phyloP scores from a whole-genome alignment of 1,140 invertebrate species.

The Drosophila truncata region DNA sequence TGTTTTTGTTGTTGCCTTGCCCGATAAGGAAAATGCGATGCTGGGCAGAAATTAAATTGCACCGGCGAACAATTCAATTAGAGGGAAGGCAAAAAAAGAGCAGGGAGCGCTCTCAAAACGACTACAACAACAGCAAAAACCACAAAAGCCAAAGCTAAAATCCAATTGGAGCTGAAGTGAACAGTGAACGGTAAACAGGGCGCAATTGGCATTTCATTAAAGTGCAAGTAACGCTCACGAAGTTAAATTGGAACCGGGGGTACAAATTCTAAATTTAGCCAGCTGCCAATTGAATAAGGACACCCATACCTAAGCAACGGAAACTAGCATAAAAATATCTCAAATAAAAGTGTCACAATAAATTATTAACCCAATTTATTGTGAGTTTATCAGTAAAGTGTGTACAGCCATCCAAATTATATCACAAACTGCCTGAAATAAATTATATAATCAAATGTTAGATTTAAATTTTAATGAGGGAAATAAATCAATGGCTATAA shows the following conservation, averaged over 20 bases:
- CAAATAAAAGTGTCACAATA: neutral
- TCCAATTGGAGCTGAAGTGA: slow-evolving; percentile 22
- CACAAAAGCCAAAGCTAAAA: slow-evolving; percentile 5
- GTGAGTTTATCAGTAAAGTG: too few species aligned
- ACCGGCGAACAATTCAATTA: slow-evolving; percentile 72
- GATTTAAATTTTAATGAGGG: slow-evolving; percentile 4
- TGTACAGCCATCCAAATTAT: neutral
- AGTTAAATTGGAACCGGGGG: slow-evolving; percentile 15
- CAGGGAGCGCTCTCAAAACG: slow-evolving; percentile 1
- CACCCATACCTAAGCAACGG: neutral
- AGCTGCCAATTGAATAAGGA: slow-evolving; percentile 20
- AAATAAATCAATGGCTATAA: neutral
- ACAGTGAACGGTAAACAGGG: slow-evolving; percentile 27
- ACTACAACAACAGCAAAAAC: slow-evolving; percentile 4
- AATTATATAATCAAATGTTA: neutral
- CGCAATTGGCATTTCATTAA: slow-evolving; percentile 58
- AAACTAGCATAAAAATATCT: neutral
- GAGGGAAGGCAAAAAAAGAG: slow-evolving; percentile 32
- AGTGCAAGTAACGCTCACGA: slow-evolving; percentile 51
- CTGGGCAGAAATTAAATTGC: slow-evolving; percentile 66
- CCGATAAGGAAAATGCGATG: slow-evolving; percentile 49
- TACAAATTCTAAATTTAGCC: slow-evolving; percentile 25
- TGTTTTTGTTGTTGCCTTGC: slow-evolving; percentile 14
- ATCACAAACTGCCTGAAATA: neutral
- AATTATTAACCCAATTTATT: slow-evolving; percentile 2